phyloP scores from a whole-genome alignment of 2,113 vertebrate genomes.

The Thermophis baileyi region DNA sequence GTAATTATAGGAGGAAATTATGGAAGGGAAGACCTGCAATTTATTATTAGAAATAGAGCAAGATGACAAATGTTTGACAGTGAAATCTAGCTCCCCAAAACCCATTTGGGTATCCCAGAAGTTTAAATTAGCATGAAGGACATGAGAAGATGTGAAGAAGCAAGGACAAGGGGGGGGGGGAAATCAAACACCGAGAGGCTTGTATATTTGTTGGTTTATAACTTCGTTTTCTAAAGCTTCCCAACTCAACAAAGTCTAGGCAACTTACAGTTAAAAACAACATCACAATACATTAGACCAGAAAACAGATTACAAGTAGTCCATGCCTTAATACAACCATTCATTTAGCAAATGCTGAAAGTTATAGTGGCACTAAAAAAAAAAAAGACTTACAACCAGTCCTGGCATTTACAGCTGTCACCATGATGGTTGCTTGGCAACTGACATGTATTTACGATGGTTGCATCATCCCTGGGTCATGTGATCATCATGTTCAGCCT shows the following conservation, averaged over 20 bases:
- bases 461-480: too few relatives aligned
- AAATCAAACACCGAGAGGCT: background rate
- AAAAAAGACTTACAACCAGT: too few relatives aligned
- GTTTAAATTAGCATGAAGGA: background rate
- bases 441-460: too few relatives aligned
- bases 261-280: background rate
- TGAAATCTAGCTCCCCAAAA: background rate
- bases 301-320: background rate
- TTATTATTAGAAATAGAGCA: background rate
- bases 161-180: rapidly evolving
- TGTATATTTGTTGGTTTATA: background rate
- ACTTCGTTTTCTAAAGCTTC: background rate
- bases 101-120: background rate
- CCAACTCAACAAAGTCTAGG: background rate
- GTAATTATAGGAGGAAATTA: background rate
- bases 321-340: too few relatives aligned
- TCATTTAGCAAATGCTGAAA: too few relatives aligned
- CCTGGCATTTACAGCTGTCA: too few relatives aligned
- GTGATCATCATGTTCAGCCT: too few relatives aligned
- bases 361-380: too few relatives aligned
- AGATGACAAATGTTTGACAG: background rate
- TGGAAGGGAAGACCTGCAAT: background rate
- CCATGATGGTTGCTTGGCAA: too few relatives aligned
- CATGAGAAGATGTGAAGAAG: background rate
- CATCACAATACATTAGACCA: background rate